Evolutionary conservation across 2,888 invertebrate genomes (phyloP).

Genomic region (Pseudococcus longispinus): DNA sequence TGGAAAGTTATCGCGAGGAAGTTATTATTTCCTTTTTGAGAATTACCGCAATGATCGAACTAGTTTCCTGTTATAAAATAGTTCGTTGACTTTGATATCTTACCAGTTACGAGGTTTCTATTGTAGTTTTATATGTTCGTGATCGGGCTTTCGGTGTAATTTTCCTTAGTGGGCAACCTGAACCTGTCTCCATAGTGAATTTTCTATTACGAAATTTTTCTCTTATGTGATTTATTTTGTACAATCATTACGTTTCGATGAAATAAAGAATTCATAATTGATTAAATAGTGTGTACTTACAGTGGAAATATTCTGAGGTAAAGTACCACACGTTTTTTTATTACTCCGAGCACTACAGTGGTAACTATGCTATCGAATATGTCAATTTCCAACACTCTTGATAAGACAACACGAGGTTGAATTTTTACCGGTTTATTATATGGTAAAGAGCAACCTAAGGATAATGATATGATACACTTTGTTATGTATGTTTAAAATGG

Average conservation of each 20-base stretch:
- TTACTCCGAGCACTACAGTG: neutral
- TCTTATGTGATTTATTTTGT: neutral
- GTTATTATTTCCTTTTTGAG: neutral
- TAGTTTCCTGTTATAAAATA: neutral
- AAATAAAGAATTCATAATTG: neutral
- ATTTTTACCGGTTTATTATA: neutral
- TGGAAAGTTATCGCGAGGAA: slow-evolving; percentile 7
- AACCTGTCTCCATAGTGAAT: neutral
- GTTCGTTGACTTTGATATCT: neutral
- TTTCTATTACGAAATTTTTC: neutral
- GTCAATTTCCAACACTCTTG: neutral
- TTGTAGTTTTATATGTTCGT: neutral
- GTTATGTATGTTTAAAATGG: neutral
- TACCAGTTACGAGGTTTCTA: neutral
- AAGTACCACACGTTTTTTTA: neutral
- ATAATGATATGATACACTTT: neutral
- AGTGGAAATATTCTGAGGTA: neutral
- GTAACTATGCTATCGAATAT: neutral
- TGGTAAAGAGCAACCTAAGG: neutral
- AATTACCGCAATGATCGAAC: neutral
- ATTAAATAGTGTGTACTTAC: neutral
- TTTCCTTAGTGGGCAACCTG: neutral
- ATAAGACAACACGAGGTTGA: slow-evolving; percentile 21
- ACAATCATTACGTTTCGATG: neutral
- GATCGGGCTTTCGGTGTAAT: neutral